phyloP scores from a whole-genome alignment of 2,888 invertebrate genomes.

The Prosopocoilus inquinatus region DNA sequence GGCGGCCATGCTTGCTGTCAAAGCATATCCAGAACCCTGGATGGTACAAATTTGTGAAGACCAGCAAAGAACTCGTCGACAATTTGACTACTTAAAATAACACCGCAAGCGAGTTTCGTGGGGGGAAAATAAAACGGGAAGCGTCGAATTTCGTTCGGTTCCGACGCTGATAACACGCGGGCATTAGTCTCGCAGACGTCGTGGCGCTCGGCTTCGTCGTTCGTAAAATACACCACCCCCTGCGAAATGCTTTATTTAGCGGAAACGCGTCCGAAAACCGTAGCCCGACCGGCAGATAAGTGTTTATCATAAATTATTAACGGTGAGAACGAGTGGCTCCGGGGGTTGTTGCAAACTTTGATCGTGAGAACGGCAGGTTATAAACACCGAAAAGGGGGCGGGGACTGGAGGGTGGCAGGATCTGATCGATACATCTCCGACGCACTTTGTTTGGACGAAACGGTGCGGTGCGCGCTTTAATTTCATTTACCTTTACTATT shows the following conservation, averaged over 20 bases:
- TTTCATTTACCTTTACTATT: neutral
- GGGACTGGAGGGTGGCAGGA: too few species aligned
- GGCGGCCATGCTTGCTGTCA: too few species aligned
- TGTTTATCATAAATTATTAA: slow-evolving; percentile 28
- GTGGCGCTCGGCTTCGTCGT: slow-evolving; percentile 18
- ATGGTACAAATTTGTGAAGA: too few species aligned
- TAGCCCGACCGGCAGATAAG: slow-evolving; percentile 27
- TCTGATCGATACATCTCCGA: too few species aligned
- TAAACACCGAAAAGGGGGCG: neutral
- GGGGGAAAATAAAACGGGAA: slow-evolving; percentile 16
- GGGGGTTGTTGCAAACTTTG: neutral
- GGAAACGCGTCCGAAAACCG: slow-evolving; percentile 26
- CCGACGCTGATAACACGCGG: slow-evolving; percentile 22
- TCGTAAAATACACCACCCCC: slow-evolving; percentile 24
- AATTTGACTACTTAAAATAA: slow-evolving; percentile 22
- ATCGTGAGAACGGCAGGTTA: neutral
- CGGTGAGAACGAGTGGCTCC: slow-evolving; percentile 10
- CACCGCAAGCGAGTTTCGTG: slow-evolving; percentile 14
- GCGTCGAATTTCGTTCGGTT: slow-evolving; percentile 22
- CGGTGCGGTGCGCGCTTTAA: neutral
- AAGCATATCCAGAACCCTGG: too few species aligned
- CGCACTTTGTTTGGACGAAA: too few species aligned
- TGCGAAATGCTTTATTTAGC: slow-evolving; percentile 31
- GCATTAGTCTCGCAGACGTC: slow-evolving; percentile 24
- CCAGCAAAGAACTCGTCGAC: slow-evolving; percentile 15